Percentiles rank a stretch among this genome's conserved stretches.
Conservation (phyloP, 2,888 invertebrate genomes). For the Coleophora deauratella region DNA sequence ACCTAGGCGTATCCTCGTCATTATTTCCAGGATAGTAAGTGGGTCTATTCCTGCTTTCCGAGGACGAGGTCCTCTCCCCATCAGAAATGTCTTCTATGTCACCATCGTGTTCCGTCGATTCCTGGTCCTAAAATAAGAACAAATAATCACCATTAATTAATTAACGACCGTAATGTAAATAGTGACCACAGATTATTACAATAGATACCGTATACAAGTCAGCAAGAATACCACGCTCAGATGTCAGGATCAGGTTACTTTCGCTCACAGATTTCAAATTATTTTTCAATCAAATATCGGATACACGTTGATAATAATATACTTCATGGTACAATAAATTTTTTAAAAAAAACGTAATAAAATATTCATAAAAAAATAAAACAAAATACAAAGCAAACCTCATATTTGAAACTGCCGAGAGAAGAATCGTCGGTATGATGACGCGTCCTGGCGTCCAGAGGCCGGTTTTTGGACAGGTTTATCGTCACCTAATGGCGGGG, state of each 20-base stretch:
- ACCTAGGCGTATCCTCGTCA: constrained; percentile 72
- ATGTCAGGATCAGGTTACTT: too few species aligned
- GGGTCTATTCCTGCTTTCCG: constrained; percentile 75
- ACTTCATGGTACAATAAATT: too few species aligned
- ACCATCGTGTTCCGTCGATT: constrained; percentile 88
- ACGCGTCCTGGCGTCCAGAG: constrained; percentile 62
- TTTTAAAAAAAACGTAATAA: too few species aligned
- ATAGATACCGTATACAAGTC: too few species aligned
- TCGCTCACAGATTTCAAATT: too few species aligned
- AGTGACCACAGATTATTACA: too few species aligned
- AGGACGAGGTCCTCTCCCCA: constrained; percentile 84
- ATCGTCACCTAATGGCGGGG: constrained; percentile 48
- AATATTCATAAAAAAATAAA: too few species aligned
- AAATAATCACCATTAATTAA: constrained; percentile 3
- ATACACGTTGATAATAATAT: too few species aligned
- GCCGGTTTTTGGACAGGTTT: constrained; percentile 43
- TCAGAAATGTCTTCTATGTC: constrained; percentile 91
- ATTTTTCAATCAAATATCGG: too few species aligned
- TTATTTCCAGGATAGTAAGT: constrained; percentile 84
- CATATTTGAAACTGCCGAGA: constrained; percentile 79
- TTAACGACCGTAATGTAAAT: too few species aligned
- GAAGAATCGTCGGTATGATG: constrained; percentile 82
- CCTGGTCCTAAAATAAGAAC: constrained; percentile 60
- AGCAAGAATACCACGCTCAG: too few species aligned
- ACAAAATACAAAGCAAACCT: constrained; percentile 48